phyloP scores from a whole-genome alignment of 2,113 vertebrate species.

The Phalacrocorax carbo region DNA sequence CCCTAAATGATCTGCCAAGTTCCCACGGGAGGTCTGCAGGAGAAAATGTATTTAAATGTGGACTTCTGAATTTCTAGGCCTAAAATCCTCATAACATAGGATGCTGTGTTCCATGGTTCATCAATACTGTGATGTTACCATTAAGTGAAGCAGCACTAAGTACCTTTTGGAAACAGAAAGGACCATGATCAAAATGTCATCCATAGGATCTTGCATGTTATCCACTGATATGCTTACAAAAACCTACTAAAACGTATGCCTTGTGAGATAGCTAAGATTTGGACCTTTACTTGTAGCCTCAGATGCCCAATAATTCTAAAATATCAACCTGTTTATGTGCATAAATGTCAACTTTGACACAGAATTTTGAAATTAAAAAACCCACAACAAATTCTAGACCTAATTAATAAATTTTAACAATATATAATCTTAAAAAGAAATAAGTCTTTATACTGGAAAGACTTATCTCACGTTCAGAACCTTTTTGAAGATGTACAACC shows the following conservation, averaged over 20 bases:
- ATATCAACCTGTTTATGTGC: background rate
- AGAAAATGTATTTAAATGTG: background rate
- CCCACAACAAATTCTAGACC: background rate
- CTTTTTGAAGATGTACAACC: background rate
- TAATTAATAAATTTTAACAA: background rate
- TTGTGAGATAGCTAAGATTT: background rate
- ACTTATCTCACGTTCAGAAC: background rate
- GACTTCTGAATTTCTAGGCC: background rate
- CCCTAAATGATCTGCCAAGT: background rate
- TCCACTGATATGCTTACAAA: background rate
- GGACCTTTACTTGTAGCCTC: background rate
- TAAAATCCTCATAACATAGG: background rate
- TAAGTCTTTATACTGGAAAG: background rate
- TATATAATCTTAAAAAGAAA: background rate
- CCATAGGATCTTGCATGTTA: background rate
- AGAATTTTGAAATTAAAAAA: background rate
- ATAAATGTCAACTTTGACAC: background rate
- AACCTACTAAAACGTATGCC: background rate
- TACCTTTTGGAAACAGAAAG: background rate
- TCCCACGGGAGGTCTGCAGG: background rate
- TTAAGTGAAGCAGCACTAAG: background rate
- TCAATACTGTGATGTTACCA: background rate
- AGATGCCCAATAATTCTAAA: background rate
- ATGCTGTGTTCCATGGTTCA: background rate
- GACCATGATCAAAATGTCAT: background rate